Base-by-base conservation (phyloP, 2,888 invertebrate species). In the Ashinkailepas kermadecensis region DNA sequence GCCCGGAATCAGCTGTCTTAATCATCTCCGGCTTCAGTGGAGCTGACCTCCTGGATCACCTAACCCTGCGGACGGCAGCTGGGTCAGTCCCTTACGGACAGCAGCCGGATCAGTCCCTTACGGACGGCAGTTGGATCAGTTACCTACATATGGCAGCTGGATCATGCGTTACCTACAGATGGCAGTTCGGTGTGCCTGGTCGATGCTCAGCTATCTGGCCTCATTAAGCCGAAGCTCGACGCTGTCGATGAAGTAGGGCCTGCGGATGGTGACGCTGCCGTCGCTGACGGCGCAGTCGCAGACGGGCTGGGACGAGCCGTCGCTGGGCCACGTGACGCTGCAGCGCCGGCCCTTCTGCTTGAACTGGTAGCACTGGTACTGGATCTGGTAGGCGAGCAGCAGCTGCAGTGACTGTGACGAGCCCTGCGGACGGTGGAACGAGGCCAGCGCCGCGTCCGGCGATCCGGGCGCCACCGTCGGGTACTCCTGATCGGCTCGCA, bases 211-310 rank as follows among this genome's bases (percentile, higher is more conserved):
- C 39, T 39, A 39, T 4, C 39, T 39, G 4, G 39, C 39, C 39
- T 39, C 39, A 39, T 39, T 39, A 39, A 1, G 39, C 39, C 39
- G 39, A 39, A 39, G 39, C 39, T 39, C 15, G 25, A 70, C 21
- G 39, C 12, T 25, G 25, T 25, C 39, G 1, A 70, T 13, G 39
- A 15, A 70, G 70, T n/a, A 70, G 39, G 25, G 25, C 25, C 4
- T 11, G 13, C 15, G 11, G 39, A 70, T 39, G 39, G 13, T 12
- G 39, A 39, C 15, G 39, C 11, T 3, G 2, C 70, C 70, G 39
- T 70, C 70, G 39, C 12, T 13, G 39, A 39, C 70, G 70, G 70
- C 70, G 70, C 70, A 70, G 70, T 70, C 70, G 70, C 70, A 70
- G 70, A 39, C 13, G 15, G 70, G 70, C 39, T 12, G 15, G 23